Evolutionary conservation across 2,888 invertebrate genomes (phyloP).

Genomic region (Allacma fusca): DNA sequence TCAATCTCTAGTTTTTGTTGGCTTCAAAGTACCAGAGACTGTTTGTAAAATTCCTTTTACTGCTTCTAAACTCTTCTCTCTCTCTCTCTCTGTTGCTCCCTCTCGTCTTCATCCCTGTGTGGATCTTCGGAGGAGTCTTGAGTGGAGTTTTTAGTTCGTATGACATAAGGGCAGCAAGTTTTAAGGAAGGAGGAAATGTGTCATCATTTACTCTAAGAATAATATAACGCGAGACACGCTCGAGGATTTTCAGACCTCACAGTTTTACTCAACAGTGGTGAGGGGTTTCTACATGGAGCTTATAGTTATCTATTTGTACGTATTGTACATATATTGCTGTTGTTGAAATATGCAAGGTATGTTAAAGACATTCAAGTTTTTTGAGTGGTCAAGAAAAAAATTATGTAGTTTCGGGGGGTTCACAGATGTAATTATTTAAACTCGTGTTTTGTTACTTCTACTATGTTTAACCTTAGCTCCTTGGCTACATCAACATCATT

Average conservation of each 20-base stretch:
- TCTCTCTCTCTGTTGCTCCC: neutral
- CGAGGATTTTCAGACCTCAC: conserved; percentile 10
- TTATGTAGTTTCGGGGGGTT: neutral
- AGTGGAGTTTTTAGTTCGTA: neutral
- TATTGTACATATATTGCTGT: neutral
- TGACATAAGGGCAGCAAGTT: conserved; percentile 2
- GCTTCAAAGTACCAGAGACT: conserved; percentile 13
- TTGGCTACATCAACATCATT: neutral
- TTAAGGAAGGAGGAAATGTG: conserved; percentile 22
- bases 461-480: neutral
- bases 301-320: conserved; percentile 7
- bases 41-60: conserved; percentile 11
- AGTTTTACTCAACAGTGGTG: neutral
- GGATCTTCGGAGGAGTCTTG: neutral
- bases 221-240: conserved; percentile 25
- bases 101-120: neutral
- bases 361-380: conserved; percentile 21
- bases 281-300: neutral
- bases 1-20: conserved; percentile 54
- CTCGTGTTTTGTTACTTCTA: neutral
- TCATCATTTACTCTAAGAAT: conserved; percentile 29
- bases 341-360: conserved; percentile 20
- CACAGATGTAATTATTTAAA: conserved; percentile 9
- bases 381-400: conserved; percentile 17
- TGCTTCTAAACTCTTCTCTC: neutral